Base-by-base conservation (phyloP, 2,113 vertebrate species). In the Tinamus guttatus region DNA sequence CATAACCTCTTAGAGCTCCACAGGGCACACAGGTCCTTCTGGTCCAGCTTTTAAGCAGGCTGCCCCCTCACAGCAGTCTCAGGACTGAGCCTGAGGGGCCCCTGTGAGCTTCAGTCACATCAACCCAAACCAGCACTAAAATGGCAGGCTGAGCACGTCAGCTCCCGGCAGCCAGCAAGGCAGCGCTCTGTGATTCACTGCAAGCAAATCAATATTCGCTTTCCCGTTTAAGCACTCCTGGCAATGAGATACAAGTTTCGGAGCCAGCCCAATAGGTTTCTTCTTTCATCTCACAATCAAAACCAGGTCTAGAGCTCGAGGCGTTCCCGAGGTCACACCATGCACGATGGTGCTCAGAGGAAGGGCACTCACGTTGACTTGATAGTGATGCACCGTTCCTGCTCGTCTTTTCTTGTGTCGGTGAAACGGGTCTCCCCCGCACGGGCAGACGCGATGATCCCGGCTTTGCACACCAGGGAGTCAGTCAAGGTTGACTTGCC, bases 301-400 rank as follows among this genome's bases (percentile, higher is more conserved):
- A 52, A 71, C 7, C 7, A n/a, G 19, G 14, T 1, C 1, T 5
- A 59, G 6, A 5, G 51, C 5, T 13, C 11, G 1, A 56, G 58
- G 3, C 8, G 13, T 49, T 6, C 8, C 5, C 0, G 2, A 70
- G 38, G 34, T 68, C 36, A 47, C 30, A 6, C 12, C 24, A 34
- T 0, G 1, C 28, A 47, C 27, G 4, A 2, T 60, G 17, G 10
- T 12, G 43, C 6, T 16, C 0, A 20, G 9, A 13, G 25, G 13
- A 13, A 20, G 7, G 16, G 34, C 7, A 95, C 99, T 98, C 94
- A 99, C 99, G 99, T 99, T 5, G 99, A 99, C 81, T 99, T 99
- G 97, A 99, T 99, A 94, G 99, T 99, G 91, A 99, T 99, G 89
- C 99, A 99, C 11, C 99, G 98, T 7, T 99, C 99, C 97, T 99